Percentiles rank a stretch among this genome's conserved stretches.
These are phyloP conservation scores for Tympanuchus pallidicinctus DNA, from an alignment of 2,113 vertebrate genomes.

Conservation along the genomic window DNA sequence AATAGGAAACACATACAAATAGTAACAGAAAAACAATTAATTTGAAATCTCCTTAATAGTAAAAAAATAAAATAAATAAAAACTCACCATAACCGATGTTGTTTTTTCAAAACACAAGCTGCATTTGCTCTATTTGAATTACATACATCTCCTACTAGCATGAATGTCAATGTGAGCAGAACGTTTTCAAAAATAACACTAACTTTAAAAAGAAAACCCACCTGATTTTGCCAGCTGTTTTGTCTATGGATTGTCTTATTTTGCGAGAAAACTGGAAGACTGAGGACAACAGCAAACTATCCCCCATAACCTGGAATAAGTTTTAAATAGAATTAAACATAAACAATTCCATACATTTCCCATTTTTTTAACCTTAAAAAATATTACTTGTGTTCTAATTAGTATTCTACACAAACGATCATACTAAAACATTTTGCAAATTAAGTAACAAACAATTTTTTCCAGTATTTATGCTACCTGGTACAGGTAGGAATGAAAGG, in stretches of 20 bases:
- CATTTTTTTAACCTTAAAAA: background rate
- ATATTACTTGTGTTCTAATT: background rate
- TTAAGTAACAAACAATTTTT: background rate
- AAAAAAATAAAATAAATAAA: background rate
- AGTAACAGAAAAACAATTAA: background rate
- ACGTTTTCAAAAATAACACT: background rate
- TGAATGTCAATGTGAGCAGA: background rate
- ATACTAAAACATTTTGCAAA: background rate
- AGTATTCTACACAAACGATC: background rate
- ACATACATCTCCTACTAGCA: background rate
- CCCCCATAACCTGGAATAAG: constrained; percentile 89
- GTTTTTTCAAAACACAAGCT: background rate
- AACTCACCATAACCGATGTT: background rate
- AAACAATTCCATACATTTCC: background rate
- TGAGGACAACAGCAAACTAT: constrained; percentile 93
- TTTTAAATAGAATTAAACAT: background rate
- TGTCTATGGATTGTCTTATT: constrained; percentile 94
- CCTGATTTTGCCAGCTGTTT: constrained; percentile 97
- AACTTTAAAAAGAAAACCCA: constrained; percentile 52
- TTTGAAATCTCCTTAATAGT: background rate
- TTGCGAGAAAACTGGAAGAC: constrained; percentile 96
- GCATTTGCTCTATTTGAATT: background rate
- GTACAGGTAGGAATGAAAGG: background rate
- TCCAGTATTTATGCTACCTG: background rate
- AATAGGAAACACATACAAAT: background rate